phyloP scores from a whole-genome alignment of 2,888 invertebrate species.

The Alentia gelatinosa region DNA sequence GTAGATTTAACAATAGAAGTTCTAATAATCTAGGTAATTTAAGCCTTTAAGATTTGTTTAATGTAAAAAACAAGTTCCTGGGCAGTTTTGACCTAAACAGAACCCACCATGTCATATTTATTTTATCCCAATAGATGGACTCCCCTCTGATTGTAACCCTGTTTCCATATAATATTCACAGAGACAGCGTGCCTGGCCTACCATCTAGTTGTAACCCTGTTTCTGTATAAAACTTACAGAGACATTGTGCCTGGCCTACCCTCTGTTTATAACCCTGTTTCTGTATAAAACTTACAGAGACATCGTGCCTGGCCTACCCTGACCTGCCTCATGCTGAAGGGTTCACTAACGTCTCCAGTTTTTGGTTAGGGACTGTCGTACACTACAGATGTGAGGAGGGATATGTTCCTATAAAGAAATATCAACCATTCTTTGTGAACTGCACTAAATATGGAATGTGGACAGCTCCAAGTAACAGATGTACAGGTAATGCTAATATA shows the following conservation, averaged over 20 bases:
- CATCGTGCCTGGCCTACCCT: background rate
- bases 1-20: background rate
- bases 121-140: no score
- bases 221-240: background rate
- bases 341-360: background rate
- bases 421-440: background rate
- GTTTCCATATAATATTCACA: no score
- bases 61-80: background rate
- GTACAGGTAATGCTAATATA: background rate
- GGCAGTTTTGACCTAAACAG: background rate
- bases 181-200: no score
- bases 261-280: background rate
- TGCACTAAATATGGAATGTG: background rate
- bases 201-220: background rate
- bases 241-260: background rate
- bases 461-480: background rate
- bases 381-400: background rate
- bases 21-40: background rate
- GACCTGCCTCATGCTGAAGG: background rate
- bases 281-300: background rate
- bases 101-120: no score
- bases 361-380: background rate
- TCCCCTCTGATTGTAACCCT: background rate
- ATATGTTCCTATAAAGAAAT: background rate
- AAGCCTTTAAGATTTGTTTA: background rate